Base-by-base conservation (phyloP, 92 coral and sea anemone species). In the Hydrozoanthus gracilis region DNA sequence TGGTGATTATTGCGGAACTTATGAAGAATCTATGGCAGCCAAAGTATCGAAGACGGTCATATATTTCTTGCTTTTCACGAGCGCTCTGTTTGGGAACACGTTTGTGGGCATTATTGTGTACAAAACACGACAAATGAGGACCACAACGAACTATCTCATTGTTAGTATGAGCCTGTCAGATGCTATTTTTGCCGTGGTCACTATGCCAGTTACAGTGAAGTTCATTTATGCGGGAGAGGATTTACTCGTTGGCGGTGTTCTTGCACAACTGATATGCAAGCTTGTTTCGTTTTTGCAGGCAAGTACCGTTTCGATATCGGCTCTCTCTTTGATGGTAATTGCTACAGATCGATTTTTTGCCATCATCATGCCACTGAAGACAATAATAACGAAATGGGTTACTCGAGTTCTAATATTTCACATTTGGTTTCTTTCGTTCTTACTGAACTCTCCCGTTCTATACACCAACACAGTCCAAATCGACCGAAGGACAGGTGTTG, bases 321-420 rank as follows among this genome's bases (percentile, higher is more conserved):
- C 71, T 17, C 56, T 79, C 8, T 62, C 84, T 62, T 79, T 79
- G 35, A 79, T 72, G 18, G 44, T 49, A 44, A 79, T 79, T 44
- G 84, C 84, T 5, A 15, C 64, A 48, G 84, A 79, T 44, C 84
- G 84, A 12, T 79, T 61, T 62, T 79, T 79, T 79, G 84, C 84
- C 16, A 79, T 79, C 45, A 79, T 79, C 8, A 61, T 16, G 15
- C 84, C 84, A 51, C 44, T 79, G 3, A 79, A 79, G 58, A 62
- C 72, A 46, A 16, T 79, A 9, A 62, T 79, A 79, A 79, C 84
- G 12, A 79, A 79, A 17, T 17, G 73, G 14, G 56, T 79, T 49
- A 46, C 73, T 7, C 84, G 84, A 16, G 44, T 60, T n/a, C 50
- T 79, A 8, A 79, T 79, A 15, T 18, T 46, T 7, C 8, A 8